Conservation (phyloP, 2,797 vertebrate genomes). For the Falco columbarius region DNA sequence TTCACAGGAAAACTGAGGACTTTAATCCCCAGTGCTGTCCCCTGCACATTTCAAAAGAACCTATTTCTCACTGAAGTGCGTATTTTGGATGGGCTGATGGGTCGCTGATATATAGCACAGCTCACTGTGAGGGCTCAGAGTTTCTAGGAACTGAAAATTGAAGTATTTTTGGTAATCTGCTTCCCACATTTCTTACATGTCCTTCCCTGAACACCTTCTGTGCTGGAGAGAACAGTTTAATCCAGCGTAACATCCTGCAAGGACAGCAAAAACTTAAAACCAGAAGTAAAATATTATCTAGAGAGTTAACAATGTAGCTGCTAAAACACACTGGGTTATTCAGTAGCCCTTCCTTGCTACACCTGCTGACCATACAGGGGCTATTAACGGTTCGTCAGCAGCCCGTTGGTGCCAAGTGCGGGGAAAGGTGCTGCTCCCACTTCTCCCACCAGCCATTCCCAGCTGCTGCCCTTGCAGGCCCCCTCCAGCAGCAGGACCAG, state of each 20-base stretch:
- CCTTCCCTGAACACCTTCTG: not conserved
- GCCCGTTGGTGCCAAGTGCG: not conserved
- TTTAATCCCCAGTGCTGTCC: not conserved
- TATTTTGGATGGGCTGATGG: not conserved
- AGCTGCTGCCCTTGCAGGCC: not conserved
- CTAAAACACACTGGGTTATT: not conserved
- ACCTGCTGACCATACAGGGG: not conserved
- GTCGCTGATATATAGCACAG: not conserved
- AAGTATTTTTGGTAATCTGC: not conserved
- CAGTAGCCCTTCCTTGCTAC: not conserved
- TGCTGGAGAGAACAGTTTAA: not conserved
- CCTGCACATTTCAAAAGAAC: not conserved
- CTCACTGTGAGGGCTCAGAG: not conserved
- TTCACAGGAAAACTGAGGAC: not conserved
- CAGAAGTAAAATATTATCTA: constrained; percentile 61
- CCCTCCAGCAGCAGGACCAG: not conserved
- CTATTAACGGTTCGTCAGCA: not conserved
- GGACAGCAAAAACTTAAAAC: constrained; percentile 29
- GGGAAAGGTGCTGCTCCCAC: not conserved
- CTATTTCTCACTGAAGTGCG: not conserved
- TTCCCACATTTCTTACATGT: not conserved
- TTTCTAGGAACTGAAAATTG: not conserved
- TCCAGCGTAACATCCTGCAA: not conserved
- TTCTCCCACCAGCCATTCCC: not conserved
- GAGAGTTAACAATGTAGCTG: not conserved